Evolutionary conservation across 2,888 invertebrate genomes (phyloP), one percentile per base, ranked within the genome.

Genomic region (Holacanthella duospinosa): DNA sequence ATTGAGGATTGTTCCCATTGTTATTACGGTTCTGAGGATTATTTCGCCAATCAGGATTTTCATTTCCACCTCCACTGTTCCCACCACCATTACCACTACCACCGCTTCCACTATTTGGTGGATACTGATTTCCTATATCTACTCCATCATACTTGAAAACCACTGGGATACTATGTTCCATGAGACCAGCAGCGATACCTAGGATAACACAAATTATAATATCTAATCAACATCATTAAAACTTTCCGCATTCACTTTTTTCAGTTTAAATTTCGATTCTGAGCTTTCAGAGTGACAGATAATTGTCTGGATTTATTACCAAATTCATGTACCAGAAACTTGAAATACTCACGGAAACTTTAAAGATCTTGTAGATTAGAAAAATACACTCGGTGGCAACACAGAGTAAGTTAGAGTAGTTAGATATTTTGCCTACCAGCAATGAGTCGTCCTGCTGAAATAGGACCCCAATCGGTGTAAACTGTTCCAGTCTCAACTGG

Each of bases 401-500:
- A n/a, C n/a, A n/a, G n/a, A n/a, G n/a, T n/a, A n/a, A n/a, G n/a
- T n/a, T n/a, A n/a, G 36, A 36, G 36, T 36, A 36, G 16, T 36
- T 36, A n/a, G n/a, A n/a, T n/a, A n/a, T 36, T 16, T 36, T 36
- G 9, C 53, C n/a, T 59, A 66, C 71, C 71, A 53, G 66, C 64
- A 56, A 71, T 64, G 3, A 71, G 43, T 43, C 68, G 54, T 55
- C 66, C 70, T 25, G 66, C 67, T 2, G 68, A 61, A 60, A 72
- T 60, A 2, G 62, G 1, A 43, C 72, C 72, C 70, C 70, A 72
- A 28, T 64, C 64, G 0, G 72, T 69, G 54, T 66, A 67, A n/a
- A 72, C 65, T 1, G 68, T 68, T 19, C 72, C 72, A n/a, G 69
- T 68, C 59, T 72, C 72, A 54, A 72, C n/a, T 3, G 72, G 72